Percentiles rank a stretch among this genome's conserved stretches.
phyloP scores from a whole-genome alignment of 2,113 vertebrate genomes.

The Brienomyrus brachyistius region DNA sequence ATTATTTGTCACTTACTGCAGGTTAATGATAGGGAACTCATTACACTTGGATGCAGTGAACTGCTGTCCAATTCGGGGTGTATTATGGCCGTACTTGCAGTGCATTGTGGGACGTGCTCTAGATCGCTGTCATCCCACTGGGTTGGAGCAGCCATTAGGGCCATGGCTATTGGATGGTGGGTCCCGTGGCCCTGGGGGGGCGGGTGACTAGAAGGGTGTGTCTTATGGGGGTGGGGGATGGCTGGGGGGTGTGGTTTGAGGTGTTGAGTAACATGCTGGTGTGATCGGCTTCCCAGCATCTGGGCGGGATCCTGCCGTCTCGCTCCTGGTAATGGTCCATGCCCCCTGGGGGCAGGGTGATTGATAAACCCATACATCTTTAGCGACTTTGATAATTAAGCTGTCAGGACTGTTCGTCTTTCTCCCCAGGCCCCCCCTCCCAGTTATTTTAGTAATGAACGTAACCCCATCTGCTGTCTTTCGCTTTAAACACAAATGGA shows the following conservation, averaged over 20 bases:
- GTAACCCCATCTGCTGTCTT: conserved; percentile 19
- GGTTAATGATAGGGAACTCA: neutral
- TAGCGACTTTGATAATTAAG: conserved; percentile 88
- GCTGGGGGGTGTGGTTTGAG: neutral
- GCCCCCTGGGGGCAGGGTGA: conserved; percentile 70
- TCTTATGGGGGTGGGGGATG: neutral
- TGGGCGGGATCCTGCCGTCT: conserved; percentile 43
- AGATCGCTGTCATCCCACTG: neutral
- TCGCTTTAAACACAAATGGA: conserved; percentile 15
- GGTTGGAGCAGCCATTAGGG: neutral
- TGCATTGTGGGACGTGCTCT: neutral
- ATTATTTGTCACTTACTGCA: neutral
- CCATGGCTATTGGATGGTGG: neutral
- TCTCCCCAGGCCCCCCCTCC: conserved; percentile 60
- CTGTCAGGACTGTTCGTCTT: conserved; percentile 77
- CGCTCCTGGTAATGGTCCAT: conserved; percentile 64
- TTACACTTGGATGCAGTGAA: neutral
- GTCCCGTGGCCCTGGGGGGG: neutral
- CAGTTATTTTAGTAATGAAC: conserved; percentile 39
- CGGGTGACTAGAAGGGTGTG: too few species aligned
- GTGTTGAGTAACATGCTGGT: conserved; percentile 1
- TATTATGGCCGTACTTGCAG: neutral
- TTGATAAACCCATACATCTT: conserved; percentile 99
- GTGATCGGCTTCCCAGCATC: conserved; percentile 42
- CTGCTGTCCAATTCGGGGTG: neutral